Base-by-base conservation (phyloP, 2,797 vertebrate species). In the Notolabrus celidotus region DNA sequence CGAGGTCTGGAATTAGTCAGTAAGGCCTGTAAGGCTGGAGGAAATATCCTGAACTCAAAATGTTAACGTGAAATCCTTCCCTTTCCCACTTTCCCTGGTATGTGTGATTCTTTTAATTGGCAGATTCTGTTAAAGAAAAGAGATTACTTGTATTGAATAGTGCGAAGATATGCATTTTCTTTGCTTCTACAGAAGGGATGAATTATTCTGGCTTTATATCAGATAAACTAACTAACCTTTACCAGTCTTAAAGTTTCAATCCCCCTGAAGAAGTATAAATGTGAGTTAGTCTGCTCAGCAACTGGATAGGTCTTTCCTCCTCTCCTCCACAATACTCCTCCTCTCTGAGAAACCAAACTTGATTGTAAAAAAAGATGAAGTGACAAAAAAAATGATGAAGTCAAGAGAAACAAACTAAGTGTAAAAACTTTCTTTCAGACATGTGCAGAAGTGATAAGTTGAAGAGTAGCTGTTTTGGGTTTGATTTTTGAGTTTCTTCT, bases 371-470 rank as follows among this genome's bases (percentile, higher is more conserved):
- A 91, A 84, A 77, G 71, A 85, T 14, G 64, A 88, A 77, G 79
- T 66, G 72, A 61, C 62, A 77, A 79, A 73, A 76, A 82, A 67
- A 51, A 51, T 27, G 5, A 82, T 57, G 73, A 78, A 72, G 75
- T 86, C 60, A 74, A 83, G 85, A 86, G 78, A 91, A 83, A 88
- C 70, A 76, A 89, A 83, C 72, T 41, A 84, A 84, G 62, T 94
- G 93, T 95, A 94, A 71, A 94, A 93, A 94, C 93, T 94, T 94
- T 94, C 86, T 90, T 94, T 94, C 75, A 79, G 86, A 88, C 65
- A 63, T 72, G 89, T 93, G 88, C 86, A 86, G 85, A 92, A 88
- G 91, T 93, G 90, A 91, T 87, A 81, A 84, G 86, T 93, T 90
- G 89, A 92, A 87, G 82, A 92, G 88, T 93, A 92, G 90, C 87